Evolutionary conservation across 2,113 vertebrate species (phyloP).

Genomic region (Cacatua alba): DNA sequence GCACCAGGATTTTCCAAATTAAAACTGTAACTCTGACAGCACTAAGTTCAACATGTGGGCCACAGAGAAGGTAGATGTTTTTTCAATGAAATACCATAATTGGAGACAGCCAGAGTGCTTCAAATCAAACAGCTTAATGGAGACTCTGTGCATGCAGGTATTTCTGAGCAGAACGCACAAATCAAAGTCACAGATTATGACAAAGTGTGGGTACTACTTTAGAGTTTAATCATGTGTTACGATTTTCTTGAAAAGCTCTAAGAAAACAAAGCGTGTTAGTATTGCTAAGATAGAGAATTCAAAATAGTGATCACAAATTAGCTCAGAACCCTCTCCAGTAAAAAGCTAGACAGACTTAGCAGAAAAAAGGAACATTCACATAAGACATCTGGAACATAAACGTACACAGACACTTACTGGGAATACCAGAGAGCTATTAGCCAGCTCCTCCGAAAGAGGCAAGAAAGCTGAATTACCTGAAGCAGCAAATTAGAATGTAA

Average conservation of each 20-base stretch:
- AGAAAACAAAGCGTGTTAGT: neutral
- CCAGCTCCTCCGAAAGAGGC: neutral
- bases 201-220: neutral
- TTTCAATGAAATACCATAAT: neutral
- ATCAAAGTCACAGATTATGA: neutral
- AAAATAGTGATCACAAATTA: neutral
- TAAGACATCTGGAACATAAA: neutral
- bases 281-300: neutral
- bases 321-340: neutral
- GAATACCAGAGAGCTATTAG: neutral
- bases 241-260: neutral
- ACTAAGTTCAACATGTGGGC: neutral
- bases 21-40: neutral
- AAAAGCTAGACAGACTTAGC: neutral
- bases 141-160: neutral
- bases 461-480: neutral
- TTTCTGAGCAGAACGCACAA: neutral
- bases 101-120: neutral
- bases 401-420: neutral
- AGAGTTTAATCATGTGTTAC: neutral
- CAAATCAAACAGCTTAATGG: neutral
- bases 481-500: neutral
- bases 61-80: neutral
- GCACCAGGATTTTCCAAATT: neutral
- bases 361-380: neutral